These are phyloP conservation scores for Ianthella basta DNA, from an alignment of 37 sponge, comb jelly and placozoan species.

Conservation along the genomic window DNA sequence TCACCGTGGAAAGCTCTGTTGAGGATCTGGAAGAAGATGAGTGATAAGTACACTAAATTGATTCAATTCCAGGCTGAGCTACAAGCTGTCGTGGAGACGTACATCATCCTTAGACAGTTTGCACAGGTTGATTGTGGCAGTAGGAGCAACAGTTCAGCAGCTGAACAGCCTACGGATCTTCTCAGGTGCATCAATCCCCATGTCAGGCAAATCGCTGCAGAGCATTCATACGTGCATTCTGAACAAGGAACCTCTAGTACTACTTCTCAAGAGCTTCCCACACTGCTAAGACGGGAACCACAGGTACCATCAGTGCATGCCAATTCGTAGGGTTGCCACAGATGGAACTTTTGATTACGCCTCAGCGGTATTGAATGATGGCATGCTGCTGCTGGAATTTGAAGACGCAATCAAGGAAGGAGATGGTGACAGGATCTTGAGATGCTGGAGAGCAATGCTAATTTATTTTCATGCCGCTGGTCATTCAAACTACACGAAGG, in stretches of 20 bases:
- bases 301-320: too few species aligned
- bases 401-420: neutral
- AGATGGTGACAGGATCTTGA: slow-evolving; percentile 3
- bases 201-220: neutral
- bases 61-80: neutral
- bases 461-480: neutral
- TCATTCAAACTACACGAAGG: neutral
- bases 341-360: neutral
- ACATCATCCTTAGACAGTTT: slow-evolving; percentile 11
- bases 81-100: neutral
- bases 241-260: too few species aligned
- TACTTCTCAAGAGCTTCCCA: too few species aligned
- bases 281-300: too few species aligned
- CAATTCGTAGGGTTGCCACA: too few species aligned
- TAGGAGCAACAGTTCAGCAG: too few species aligned
- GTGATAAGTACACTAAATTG: neutral
- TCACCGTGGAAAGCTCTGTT: too few species aligned
- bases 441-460: neutral
- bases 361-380: neutral
- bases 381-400: slow-evolving; percentile 15
- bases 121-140: too few species aligned
- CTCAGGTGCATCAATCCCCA: neutral
- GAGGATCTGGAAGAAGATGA: too few species aligned
- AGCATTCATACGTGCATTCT: slow-evolving; percentile 6
- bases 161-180: neutral